These are phyloP conservation scores for Rallus crepitans DNA, from an alignment of 2,797 vertebrate genomes.

Conservation along the genomic window DNA sequence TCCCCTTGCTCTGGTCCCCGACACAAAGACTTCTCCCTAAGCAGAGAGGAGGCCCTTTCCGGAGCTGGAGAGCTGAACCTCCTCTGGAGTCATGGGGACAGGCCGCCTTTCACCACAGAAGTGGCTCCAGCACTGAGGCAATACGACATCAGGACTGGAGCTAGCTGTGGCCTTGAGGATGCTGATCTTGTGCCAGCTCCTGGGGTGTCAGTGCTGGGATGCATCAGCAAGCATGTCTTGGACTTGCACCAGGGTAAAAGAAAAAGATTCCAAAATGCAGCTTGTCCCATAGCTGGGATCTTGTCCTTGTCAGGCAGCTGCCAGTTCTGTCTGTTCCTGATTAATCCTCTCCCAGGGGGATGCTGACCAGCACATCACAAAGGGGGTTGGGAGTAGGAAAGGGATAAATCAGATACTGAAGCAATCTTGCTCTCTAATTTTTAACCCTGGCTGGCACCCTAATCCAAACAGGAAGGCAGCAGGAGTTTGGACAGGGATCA, in stretches of 20 bases:
- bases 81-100: neutral
- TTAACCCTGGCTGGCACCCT: neutral
- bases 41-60: neutral
- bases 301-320: conserved; percentile 1
- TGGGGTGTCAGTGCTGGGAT: neutral
- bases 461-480: conserved; percentile 31
- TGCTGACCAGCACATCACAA: neutral
- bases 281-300: neutral
- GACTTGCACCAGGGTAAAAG: neutral
- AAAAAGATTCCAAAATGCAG: neutral
- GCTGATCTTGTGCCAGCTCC: neutral
- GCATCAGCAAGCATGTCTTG: neutral
- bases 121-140: neutral
- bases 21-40: neutral
- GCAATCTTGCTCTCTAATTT: conserved; percentile 8
- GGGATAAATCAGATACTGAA: neutral
- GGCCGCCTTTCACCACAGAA: neutral
- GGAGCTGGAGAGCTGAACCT: neutral
- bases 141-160: neutral
- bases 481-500: conserved; percentile 11
- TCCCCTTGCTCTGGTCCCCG: neutral
- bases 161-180: neutral
- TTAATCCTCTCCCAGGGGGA: neutral
- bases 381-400: neutral
- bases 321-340: conserved; percentile 3